These are phyloP conservation scores for Sebastes steindachneri DNA, from an alignment of 2,797 vertebrate genomes.

Conservation along the genomic window DNA sequence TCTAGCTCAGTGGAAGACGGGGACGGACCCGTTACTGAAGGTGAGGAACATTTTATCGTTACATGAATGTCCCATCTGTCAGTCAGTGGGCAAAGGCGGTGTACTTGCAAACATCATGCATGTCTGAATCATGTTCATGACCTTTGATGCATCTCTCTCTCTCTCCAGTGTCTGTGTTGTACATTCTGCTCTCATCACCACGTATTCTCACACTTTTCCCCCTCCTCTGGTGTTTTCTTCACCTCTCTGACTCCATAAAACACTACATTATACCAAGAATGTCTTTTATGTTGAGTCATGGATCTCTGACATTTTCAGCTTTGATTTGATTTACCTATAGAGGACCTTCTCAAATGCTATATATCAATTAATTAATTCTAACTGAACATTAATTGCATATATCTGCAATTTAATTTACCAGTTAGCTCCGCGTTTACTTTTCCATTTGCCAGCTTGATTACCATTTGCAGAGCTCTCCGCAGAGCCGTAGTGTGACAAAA, in stretches of 20 bases:
- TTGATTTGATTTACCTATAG: background rate
- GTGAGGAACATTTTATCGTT: constrained; percentile 75
- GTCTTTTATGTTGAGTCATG: background rate
- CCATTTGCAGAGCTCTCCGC: background rate
- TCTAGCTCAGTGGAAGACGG: constrained; percentile 91
- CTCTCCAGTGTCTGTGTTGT: constrained; percentile 4
- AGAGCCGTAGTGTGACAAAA: background rate
- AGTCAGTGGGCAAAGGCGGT: background rate
- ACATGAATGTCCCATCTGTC: background rate
- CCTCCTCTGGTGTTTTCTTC: background rate
- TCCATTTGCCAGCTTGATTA: constrained; percentile 12
- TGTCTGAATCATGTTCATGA: constrained; percentile 52
- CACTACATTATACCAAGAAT: background rate
- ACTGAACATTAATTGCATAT: background rate
- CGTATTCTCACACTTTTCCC: background rate
- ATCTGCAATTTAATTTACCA: constrained; percentile 17
- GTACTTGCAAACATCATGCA: constrained; percentile 40
- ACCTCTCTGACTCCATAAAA: background rate
- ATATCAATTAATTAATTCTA: background rate
- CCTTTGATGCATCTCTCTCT: constrained; percentile 29
- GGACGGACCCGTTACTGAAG: constrained; percentile 85
- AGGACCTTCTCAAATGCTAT: background rate
- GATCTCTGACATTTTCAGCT: constrained; percentile 8
- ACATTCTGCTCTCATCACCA: constrained; percentile 23
- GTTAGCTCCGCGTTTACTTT: constrained; percentile 2